These are phyloP conservation scores for Phataginus tetradactyla DNA, from an alignment of 2,797 vertebrate genomes.

Conservation along the genomic window DNA sequence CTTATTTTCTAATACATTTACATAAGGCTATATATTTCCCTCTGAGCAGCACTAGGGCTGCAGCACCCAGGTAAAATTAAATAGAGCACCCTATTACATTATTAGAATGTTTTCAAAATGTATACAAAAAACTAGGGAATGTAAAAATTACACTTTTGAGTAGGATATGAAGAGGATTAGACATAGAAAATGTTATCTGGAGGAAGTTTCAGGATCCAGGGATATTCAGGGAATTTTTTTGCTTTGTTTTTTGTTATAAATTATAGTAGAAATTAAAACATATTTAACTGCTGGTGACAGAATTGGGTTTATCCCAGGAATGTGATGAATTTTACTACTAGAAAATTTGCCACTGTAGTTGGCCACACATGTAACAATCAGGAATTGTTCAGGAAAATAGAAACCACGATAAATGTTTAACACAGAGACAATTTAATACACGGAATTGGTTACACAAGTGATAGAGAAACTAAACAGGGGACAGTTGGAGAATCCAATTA, in stretches of 20 bases:
- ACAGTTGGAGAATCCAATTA: neutral
- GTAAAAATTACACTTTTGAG: neutral
- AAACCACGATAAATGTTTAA: neutral
- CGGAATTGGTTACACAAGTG: neutral
- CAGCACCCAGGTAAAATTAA: neutral
- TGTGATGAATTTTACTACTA: neutral
- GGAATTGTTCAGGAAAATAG: neutral
- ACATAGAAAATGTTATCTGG: neutral
- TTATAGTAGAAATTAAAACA: neutral
- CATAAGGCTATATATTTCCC: neutral
- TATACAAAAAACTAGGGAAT: neutral
- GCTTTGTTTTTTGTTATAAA: neutral
- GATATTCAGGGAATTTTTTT: neutral
- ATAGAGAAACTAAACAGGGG: neutral
- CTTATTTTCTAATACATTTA: neutral
- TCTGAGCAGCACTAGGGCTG: neutral
- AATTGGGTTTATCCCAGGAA: neutral
- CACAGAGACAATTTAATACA: neutral
- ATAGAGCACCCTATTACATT: neutral
- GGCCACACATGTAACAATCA: neutral
- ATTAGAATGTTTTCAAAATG: neutral
- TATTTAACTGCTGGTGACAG: slow-evolving; percentile 1
- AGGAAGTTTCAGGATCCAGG: neutral
- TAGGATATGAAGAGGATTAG: slow-evolving; percentile 16
- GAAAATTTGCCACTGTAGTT: slow-evolving; percentile 30